Evolutionary conservation across 2,113 vertebrate species (phyloP).

Genomic region (Mugil cephalus): DNA sequence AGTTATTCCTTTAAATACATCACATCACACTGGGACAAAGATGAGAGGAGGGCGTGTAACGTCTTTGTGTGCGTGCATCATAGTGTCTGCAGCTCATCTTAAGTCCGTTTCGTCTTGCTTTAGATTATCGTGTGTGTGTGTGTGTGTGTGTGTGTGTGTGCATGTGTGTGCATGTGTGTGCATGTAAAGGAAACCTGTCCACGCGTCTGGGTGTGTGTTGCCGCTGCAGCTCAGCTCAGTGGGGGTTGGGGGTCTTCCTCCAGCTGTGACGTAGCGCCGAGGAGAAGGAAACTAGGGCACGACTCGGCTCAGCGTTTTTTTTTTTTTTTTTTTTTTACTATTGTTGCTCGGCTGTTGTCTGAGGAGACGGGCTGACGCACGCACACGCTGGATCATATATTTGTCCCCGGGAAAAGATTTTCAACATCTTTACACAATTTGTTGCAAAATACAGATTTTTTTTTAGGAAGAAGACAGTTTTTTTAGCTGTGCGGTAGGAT

Average conservation of each 20-base stretch:
- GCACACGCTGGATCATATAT: slow-evolving; percentile 5
- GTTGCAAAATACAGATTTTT: slow-evolving; percentile 2
- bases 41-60: slow-evolving; percentile 5
- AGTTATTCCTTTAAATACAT: slow-evolving; percentile 56
- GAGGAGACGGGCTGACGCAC: slow-evolving; percentile 20
- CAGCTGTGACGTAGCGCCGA: slow-evolving; percentile 52
- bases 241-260: slow-evolving; percentile 73
- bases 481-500: no score
- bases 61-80: not conserved
- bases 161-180: no score
- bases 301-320: slow-evolving; percentile 46
- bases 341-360: slow-evolving; percentile 61
- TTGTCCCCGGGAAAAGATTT: not conserved
- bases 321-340: no score
- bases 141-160: no score
- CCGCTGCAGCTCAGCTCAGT: slow-evolving; percentile 41
- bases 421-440: not conserved
- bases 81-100: slow-evolving; percentile 2
- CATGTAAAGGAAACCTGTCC: not conserved
- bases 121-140: not conserved
- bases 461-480: not conserved
- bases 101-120: not conserved
- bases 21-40: slow-evolving; percentile 26
- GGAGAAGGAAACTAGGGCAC: slow-evolving; percentile 73
- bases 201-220: not conserved